These are phyloP conservation scores for Eumeta japonica DNA, from an alignment of 1,140 invertebrate species.

Conservation along the genomic window DNA sequence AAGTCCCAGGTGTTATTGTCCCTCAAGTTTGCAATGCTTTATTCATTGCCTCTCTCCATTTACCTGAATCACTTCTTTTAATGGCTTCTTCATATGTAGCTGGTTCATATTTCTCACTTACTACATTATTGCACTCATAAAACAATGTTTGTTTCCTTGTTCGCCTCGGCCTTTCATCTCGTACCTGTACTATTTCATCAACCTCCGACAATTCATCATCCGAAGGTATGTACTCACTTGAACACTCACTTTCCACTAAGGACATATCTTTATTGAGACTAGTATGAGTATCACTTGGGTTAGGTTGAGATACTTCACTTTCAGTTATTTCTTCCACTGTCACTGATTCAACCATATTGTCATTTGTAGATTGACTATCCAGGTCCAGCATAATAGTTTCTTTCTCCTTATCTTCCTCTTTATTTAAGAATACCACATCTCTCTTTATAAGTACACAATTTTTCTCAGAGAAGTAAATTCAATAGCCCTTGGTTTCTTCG, in stretches of 20 bases:
- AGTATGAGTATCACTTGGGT: too few species aligned
- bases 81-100: conserved; percentile 17
- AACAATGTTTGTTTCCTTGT: conserved; percentile 15
- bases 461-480: conserved; percentile 17
- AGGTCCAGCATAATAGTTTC: background rate
- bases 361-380: background rate
- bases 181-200: background rate
- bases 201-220: background rate
- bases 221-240: conserved; percentile 12
- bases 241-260: conserved; percentile 10
- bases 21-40: conserved; percentile 11
- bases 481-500: conserved; percentile 28
- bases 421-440: conserved; percentile 18
- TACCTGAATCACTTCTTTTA: conserved; percentile 11
- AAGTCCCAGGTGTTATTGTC: conserved; percentile 15
- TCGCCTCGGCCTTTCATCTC: conserved; percentile 7
- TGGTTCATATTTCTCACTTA: conserved; percentile 13
- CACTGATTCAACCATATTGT: background rate
- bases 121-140: conserved; percentile 14
- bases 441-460: conserved; percentile 17
- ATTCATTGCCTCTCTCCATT: conserved; percentile 14
- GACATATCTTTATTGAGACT: too few species aligned
- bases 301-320: background rate
- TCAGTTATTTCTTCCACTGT: conserved; percentile 1
- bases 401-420: conserved; percentile 5